These are phyloP conservation scores for Cavia porcellus DNA, from an alignment of 2,113 vertebrate species.

Conservation along the genomic window DNA sequence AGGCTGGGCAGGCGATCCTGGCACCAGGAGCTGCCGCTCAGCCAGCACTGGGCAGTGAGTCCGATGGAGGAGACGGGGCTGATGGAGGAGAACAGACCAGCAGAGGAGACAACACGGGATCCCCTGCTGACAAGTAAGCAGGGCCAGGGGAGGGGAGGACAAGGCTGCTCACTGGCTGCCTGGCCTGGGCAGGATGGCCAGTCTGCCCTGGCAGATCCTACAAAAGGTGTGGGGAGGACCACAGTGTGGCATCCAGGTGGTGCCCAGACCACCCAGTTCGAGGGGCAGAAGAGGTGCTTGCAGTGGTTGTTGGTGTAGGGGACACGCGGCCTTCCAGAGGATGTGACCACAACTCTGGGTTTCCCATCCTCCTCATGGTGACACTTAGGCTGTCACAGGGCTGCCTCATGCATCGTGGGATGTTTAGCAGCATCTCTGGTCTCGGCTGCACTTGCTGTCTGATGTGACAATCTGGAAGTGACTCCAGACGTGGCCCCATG, in stretches of 20 bases:
- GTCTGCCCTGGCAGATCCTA: neutral
- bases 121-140: constrained; percentile 60
- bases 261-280: neutral
- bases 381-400: accelerated
- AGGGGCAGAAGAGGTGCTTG: neutral
- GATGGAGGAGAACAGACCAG: neutral
- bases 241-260: neutral
- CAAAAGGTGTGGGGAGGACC: neutral
- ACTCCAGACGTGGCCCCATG: accelerated
- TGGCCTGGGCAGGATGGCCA: accelerated
- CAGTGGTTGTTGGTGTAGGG: neutral
- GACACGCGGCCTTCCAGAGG: neutral
- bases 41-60: accelerated
- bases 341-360: too few relatives aligned
- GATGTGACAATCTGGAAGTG: accelerated
- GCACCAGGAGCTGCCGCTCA: accelerated
- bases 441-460: neutral
- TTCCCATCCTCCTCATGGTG: accelerated
- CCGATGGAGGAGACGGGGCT: neutral
- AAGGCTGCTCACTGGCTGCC: accelerated
- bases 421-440: accelerated
- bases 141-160: accelerated
- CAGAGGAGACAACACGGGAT: neutral
- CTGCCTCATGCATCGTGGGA: accelerated
- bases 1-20: neutral